These are phyloP conservation scores for Cephalopterus ornatus DNA, from an alignment of 2,113 vertebrate genomes.

Conservation along the genomic window DNA sequence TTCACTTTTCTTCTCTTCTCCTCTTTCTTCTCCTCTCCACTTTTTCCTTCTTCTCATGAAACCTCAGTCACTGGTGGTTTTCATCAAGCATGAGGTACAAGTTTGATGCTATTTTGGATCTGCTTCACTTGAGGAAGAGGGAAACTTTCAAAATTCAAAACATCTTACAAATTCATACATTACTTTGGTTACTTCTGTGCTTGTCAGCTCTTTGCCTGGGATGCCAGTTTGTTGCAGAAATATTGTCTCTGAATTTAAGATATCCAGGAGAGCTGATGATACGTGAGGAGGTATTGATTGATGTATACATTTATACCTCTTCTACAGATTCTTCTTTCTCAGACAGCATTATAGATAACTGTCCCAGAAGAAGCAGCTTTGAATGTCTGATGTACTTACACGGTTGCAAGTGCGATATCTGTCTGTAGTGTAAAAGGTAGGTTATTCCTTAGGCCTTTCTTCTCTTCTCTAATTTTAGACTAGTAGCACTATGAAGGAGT, in stretches of 20 bases:
- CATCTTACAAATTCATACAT: background rate
- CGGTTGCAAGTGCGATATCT: background rate
- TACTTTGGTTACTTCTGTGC: background rate
- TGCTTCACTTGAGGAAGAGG: background rate
- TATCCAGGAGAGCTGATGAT: background rate
- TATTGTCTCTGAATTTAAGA: background rate
- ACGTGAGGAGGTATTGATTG: background rate
- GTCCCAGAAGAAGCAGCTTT: conserved; percentile 13
- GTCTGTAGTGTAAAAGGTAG: background rate
- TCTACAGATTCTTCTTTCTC: background rate
- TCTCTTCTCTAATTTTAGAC: conserved; percentile 38
- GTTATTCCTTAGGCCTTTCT: conserved; percentile 14
- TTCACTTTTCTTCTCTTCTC: background rate
- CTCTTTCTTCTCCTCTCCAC: background rate
- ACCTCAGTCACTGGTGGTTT: background rate
- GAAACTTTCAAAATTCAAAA: background rate
- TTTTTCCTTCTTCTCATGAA: background rate
- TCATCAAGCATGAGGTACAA: background rate
- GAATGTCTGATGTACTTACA: background rate
- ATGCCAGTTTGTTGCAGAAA: background rate
- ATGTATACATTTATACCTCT: conserved; percentile 4
- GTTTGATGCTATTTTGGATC: background rate
- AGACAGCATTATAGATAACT: background rate
- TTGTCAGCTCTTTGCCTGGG: background rate
- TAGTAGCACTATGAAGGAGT: background rate